These are phyloP conservation scores for Danaus chrysippus DNA, from an alignment of 2,888 invertebrate genomes.

Conservation along the genomic window DNA sequence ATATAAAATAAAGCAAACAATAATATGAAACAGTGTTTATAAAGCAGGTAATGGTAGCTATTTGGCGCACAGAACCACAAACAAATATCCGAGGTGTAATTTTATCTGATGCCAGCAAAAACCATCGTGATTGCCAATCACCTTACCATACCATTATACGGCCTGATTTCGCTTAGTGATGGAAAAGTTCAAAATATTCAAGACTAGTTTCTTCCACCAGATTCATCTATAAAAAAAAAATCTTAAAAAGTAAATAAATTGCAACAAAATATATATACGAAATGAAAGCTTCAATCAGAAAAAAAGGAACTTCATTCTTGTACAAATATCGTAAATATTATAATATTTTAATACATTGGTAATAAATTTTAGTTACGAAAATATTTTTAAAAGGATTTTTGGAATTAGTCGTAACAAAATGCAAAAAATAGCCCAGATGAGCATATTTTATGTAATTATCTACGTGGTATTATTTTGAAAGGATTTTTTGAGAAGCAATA, in stretches of 20 bases:
- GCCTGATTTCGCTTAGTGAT: conserved; percentile 27
- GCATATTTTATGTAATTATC: background rate
- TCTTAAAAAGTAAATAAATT: no score
- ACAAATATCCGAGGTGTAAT: conserved; percentile 56
- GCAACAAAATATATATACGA: no score
- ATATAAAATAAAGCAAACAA: conserved; percentile 35
- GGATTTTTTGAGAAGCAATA: background rate
- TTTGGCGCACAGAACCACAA: conserved; percentile 51
- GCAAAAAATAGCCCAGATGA: background rate
- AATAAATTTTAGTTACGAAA: no score
- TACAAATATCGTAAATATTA: no score
- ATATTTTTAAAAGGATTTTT: no score
- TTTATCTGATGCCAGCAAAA: conserved; percentile 56
- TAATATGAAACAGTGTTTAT: conserved; percentile 31
- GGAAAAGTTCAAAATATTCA: conserved; percentile 2
- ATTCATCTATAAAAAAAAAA: no score
- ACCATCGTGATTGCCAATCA: conserved; percentile 57
- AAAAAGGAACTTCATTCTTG: no score
- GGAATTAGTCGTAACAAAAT: background rate
- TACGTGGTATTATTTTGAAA: background rate
- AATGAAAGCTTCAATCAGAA: no score
- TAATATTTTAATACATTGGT: no score
- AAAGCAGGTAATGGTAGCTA: conserved; percentile 34
- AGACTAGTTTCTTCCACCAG: no score
- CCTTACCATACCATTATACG: conserved; percentile 28